A percentile compares a stretch with the other conserved stretches of the same genome.
These are phyloP conservation scores for Euwallacea similis DNA, from an alignment of 1,140 invertebrate genomes.

Conservation along the genomic window DNA sequence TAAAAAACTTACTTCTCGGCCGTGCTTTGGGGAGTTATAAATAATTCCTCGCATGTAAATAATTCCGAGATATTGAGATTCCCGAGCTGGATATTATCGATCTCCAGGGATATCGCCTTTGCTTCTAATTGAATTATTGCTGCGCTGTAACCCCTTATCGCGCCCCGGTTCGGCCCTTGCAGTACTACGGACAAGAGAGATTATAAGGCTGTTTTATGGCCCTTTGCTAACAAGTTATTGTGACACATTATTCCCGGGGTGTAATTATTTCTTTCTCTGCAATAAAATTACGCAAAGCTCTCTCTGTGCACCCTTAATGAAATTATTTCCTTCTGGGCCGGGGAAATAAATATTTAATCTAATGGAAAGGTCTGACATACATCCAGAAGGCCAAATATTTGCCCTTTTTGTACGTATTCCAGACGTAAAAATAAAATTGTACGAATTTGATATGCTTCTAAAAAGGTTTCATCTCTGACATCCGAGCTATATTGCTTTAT, in stretches of 20 bases:
- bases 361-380: too few relatives aligned
- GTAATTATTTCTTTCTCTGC: too few relatives aligned
- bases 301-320: too few relatives aligned
- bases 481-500: too few relatives aligned
- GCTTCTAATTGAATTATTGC: slow-evolving; percentile 35
- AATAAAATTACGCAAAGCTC: too few relatives aligned
- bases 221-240: slow-evolving; percentile 13
- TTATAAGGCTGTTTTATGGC: slow-evolving; percentile 15
- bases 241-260: not conserved
- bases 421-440: too few relatives aligned
- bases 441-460: too few relatives aligned
- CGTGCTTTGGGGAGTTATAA: too few relatives aligned
- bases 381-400: too few relatives aligned
- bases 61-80: slow-evolving; percentile 3
- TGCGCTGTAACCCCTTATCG: slow-evolving; percentile 23
- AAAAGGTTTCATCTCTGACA: too few relatives aligned
- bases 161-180: slow-evolving; percentile 1
- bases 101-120: slow-evolving; percentile 12
- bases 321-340: not conserved
- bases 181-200: slow-evolving; percentile 4
- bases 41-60: not conserved
- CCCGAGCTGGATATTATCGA: not conserved
- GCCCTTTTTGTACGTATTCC: too few relatives aligned
- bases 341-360: not conserved
- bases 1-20: too few relatives aligned